These are phyloP conservation scores for Stomorhina lunata DNA, from an alignment of 2,888 invertebrate genomes.

Conservation along the genomic window DNA sequence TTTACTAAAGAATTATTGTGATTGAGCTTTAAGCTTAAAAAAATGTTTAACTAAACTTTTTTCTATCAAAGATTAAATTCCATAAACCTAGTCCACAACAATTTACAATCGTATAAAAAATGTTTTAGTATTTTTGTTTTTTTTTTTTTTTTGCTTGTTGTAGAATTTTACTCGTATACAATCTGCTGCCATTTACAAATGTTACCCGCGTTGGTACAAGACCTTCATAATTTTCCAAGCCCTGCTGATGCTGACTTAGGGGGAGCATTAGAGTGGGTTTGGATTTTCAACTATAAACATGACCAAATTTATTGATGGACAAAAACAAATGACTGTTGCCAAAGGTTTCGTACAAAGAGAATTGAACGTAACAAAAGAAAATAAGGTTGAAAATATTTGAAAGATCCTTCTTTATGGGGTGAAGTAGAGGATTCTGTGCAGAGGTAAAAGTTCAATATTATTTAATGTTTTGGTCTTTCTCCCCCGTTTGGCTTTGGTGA, in stretches of 20 bases:
- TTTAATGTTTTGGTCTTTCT: conserved; percentile 49
- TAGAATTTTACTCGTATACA: background rate
- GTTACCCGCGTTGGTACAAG: conserved; percentile 58
- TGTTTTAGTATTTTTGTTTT: conserved; percentile 2
- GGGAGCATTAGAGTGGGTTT: background rate
- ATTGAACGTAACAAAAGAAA: conserved; percentile 23
- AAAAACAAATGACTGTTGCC: conserved; percentile 48
- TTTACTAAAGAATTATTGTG: no score
- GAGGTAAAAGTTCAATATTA: conserved; percentile 48
- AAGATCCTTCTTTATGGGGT: conserved; percentile 1
- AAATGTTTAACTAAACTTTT: no score
- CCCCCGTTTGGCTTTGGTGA: conserved; percentile 12
- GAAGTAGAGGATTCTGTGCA: background rate
- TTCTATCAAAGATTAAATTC: conserved; percentile 31
- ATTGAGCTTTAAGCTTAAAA: no score
- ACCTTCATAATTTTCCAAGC: conserved; percentile 28
- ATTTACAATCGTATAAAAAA: no score
- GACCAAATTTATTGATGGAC: conserved; percentile 63
- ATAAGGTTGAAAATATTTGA: conserved; percentile 29
- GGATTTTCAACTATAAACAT: conserved; percentile 48
- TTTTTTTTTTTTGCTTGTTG: conserved; percentile 8
- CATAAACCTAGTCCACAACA: conserved; percentile 28
- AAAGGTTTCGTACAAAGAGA: background rate
- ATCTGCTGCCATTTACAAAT: conserved; percentile 65
- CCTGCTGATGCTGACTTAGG: background rate